Evolutionary conservation across 2,113 vertebrate species (phyloP), one percentile per base, ranked within the genome.

Genomic region (Nicator chloris): DNA sequence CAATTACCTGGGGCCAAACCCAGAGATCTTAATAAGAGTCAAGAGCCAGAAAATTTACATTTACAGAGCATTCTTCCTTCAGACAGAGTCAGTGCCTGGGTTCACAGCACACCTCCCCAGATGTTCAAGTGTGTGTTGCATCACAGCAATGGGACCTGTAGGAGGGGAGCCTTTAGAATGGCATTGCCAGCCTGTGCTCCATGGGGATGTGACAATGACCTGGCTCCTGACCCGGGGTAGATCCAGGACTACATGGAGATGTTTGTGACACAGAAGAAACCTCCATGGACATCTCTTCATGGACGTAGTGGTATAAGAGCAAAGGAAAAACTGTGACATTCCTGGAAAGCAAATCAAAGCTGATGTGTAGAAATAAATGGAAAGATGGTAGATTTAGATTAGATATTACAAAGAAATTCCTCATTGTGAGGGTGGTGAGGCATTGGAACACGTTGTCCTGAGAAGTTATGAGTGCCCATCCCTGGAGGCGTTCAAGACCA

Each of bases 121-220:
- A 18, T 64, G 15, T 56, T 40, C 22, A 21, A 15, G 30, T 44
- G 18, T 3, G 1, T 72, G 91, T 49, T 51, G 16, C 6, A 14
- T 56, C 7, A 1, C 6, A 7, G 31, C 35, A 59, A 13, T 20
- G 37, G 71, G 15, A 30, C 15, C 8, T 72, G 28, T 26, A 26
- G 56, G 26, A 73, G 40, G n/a, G 24, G 24, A 73, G n/a, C 8
- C 17, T 42, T n/a, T 44, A 61, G 64, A 31, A 13, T 88, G 71
- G 26, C 22, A 53, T 23, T 79, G 51, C 42, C 11, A 4, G 39
- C 23, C 19, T 1, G 2, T 56, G 31, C 59, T 87, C 47, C 6
- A 9, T 3, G 10, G 37, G n/a, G 23, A 35, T 0, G 0, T 30
- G 50, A n/a, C 3, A 19, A 47, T 51, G 86, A 73, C 39, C 63